These are phyloP conservation scores for Salvelinus fontinalis DNA, from an alignment of 2,113 vertebrate species.

Conservation along the genomic window DNA sequence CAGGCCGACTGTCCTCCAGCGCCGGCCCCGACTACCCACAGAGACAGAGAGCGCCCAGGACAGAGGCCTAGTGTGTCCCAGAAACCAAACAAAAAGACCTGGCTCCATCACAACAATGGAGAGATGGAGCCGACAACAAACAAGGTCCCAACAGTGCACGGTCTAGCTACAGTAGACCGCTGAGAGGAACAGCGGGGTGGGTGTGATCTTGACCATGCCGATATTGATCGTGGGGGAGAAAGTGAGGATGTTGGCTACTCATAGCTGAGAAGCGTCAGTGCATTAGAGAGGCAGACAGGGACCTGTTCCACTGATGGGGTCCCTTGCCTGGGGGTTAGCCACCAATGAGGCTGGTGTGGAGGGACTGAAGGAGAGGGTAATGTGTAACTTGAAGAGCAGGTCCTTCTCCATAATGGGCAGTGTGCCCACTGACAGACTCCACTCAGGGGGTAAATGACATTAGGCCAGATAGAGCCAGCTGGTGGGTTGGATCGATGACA, in stretches of 20 bases:
- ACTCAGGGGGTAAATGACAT: conserved; percentile 67
- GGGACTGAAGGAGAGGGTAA: conserved; percentile 33
- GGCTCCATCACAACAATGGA: conserved; percentile 37
- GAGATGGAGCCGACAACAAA: conserved; percentile 39
- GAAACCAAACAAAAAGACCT: conserved; percentile 54
- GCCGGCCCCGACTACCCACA: not conserved
- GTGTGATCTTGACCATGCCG: conserved; percentile 34
- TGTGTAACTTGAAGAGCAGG: conserved; percentile 70
- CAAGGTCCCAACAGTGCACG: not conserved
- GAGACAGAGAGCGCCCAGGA: not conserved
- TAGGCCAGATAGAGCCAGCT: conserved; percentile 70
- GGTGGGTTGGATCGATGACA: conserved; percentile 70
- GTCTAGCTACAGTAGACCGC: conserved; percentile 15
- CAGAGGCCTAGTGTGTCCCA: conserved; percentile 55
- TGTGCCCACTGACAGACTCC: conserved; percentile 58
- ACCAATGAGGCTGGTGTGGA: conserved; percentile 28
- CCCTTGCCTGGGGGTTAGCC: conserved; percentile 47
- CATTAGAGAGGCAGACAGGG: conserved; percentile 52
- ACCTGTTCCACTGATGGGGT: conserved; percentile 48
- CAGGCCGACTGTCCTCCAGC: conserved; percentile 42
- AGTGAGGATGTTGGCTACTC: conserved; percentile 36
- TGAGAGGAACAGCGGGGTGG: conserved; percentile 47
- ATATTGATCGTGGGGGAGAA: conserved; percentile 61
- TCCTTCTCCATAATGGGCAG: conserved; percentile 62
- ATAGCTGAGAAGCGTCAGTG: conserved; percentile 53